These are phyloP conservation scores for Medauroidea extradentata DNA, from an alignment of 1,140 invertebrate genomes.

Conservation along the genomic window DNA sequence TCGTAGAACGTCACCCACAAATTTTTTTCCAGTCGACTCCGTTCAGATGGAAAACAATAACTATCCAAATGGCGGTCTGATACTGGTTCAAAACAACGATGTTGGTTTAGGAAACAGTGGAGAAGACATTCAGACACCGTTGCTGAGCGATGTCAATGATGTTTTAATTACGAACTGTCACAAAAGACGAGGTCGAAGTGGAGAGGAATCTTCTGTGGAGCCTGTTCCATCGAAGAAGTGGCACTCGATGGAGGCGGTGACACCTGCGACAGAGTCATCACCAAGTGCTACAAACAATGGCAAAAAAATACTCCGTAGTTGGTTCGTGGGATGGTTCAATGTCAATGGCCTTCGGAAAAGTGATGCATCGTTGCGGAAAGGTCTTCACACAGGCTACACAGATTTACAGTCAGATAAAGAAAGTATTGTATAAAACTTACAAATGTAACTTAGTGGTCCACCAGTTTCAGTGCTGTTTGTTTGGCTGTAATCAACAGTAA, in stretches of 20 bases:
- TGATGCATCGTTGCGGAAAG: constrained; percentile 58
- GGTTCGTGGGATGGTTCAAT: constrained; percentile 64
- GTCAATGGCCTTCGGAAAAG: constrained; percentile 58
- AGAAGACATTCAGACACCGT: constrained; percentile 9
- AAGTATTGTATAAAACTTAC: constrained; percentile 45
- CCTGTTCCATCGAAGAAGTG: constrained; percentile 60
- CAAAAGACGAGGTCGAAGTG: constrained; percentile 33
- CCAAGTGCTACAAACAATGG: constrained; percentile 41
- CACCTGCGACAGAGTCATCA: constrained; percentile 42
- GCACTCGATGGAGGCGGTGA: constrained; percentile 63
- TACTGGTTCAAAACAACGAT: not conserved
- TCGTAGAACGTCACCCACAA: not conserved
- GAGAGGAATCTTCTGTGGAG: constrained; percentile 50
- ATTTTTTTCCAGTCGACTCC: constrained; percentile 30
- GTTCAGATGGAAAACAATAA: constrained; percentile 28
- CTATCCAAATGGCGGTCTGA: constrained; percentile 37
- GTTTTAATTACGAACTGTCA: not conserved
- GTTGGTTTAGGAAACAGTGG: constrained; percentile 4
- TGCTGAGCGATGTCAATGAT: constrained; percentile 2
- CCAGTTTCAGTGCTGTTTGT: no score
- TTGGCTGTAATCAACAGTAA: no score
- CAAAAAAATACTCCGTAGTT: constrained; percentile 56
- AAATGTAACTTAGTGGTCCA: no score
- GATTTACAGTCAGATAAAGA: constrained; percentile 49
- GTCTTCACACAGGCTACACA: constrained; percentile 32